Percentiles rank a stretch among this genome's conserved stretches.
Conservation (phyloP, 2,113 vertebrate species). For the Rhinoderma darwinii region DNA sequence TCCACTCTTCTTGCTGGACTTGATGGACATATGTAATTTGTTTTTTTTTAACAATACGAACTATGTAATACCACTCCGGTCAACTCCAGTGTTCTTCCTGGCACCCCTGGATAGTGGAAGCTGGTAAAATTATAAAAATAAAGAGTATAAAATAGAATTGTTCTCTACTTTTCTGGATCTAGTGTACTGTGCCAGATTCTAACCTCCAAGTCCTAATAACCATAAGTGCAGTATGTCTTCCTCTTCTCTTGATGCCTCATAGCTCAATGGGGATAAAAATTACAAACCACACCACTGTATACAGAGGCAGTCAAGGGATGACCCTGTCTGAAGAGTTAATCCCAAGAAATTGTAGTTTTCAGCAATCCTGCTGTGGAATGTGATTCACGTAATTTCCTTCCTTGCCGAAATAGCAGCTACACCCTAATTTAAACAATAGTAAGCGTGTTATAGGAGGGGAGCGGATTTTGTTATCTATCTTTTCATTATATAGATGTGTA, state of each 20-base stretch:
- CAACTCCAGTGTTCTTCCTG: too few species aligned
- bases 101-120: too few species aligned
- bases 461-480: background rate
- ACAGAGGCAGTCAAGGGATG: background rate
- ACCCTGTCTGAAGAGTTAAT: background rate
- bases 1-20: too few species aligned
- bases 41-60: too few species aligned
- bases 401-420: background rate
- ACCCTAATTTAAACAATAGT: constrained; percentile 35
- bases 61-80: too few species aligned
- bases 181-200: background rate
- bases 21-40: too few species aligned
- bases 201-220: too few species aligned
- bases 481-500: constrained; percentile 11
- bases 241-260: background rate
- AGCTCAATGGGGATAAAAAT: background rate
- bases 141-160: too few species aligned
- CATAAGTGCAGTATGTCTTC: background rate
- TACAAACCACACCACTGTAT: background rate
- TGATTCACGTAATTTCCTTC: constrained; percentile 43
- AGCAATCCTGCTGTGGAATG: constrained; percentile 22
- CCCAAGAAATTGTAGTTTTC: background rate
- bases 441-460: background rate
- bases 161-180: background rate
- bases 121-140: too few species aligned